These are phyloP conservation scores for Nyctalus aviator DNA, from an alignment of 2,797 vertebrate species.

Conservation along the genomic window DNA sequence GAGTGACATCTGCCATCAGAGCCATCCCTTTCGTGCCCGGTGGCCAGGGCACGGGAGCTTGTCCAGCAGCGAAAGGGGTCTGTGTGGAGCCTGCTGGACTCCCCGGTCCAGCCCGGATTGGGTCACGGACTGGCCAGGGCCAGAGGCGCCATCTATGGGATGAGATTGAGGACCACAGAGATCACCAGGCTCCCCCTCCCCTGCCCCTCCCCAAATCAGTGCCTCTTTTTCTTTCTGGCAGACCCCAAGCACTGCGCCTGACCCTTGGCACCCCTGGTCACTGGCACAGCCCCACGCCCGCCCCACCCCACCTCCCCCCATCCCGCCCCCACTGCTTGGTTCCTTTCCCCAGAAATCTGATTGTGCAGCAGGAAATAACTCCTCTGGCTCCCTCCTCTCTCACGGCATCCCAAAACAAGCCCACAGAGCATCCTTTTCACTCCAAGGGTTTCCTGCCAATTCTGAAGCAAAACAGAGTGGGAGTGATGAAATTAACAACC, in stretches of 20 bases:
- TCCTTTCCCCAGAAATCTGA: background rate
- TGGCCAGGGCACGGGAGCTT: background rate
- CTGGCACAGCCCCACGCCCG: background rate
- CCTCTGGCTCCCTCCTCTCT: background rate
- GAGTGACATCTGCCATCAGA: background rate
- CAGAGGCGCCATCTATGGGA: background rate
- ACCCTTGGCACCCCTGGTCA: background rate
- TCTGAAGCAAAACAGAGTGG: background rate
- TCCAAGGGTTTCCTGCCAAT: background rate
- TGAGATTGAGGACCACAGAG: background rate
- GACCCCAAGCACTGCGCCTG: background rate
- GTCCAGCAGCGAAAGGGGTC: background rate
- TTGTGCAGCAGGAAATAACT: background rate
- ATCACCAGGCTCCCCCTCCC: background rate
- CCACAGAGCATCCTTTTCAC: background rate
- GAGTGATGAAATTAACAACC: background rate
- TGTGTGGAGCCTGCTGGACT: background rate
- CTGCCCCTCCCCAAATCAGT: background rate
- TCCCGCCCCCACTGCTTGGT: background rate
- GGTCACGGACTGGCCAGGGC: background rate
- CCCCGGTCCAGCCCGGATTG: background rate
- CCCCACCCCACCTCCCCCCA: rapidly evolving
- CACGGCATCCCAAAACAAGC: background rate
- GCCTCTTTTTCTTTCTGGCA: background rate
- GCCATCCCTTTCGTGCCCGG: background rate